Evolutionary conservation across 2,888 invertebrate species (phyloP).

Genomic region (Ganaspis brasiliensis): DNA sequence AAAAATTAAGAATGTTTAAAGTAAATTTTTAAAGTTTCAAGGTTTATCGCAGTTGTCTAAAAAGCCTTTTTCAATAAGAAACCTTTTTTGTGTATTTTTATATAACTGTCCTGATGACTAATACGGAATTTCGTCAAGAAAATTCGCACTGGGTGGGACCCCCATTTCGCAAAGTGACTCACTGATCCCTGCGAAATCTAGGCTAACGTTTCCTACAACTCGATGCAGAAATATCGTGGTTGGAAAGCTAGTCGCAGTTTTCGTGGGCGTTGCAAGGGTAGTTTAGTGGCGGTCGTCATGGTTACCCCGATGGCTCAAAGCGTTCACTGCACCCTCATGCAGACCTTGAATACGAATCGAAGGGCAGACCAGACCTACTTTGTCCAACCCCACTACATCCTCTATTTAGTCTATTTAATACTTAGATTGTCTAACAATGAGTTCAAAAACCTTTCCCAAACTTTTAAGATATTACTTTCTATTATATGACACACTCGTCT

Average conservation of each 20-base stretch:
- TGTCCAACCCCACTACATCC: constrained; percentile 41
- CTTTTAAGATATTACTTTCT: constrained; percentile 18
- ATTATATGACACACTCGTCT: background rate
- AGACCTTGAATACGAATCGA: constrained; percentile 80
- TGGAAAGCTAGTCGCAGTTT: constrained; percentile 73
- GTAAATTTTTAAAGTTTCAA: too few relatives aligned
- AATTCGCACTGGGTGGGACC: constrained; percentile 6
- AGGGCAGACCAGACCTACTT: constrained; percentile 69
- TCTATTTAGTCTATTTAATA: constrained; percentile 49
- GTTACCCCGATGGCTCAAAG: constrained; percentile 76
- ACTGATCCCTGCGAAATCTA: constrained; percentile 44
- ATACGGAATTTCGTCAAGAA: constrained; percentile 10
- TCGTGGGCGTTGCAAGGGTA: constrained; percentile 78
- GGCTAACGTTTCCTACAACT: constrained; percentile 53
- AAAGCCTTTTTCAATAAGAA: too few relatives aligned
- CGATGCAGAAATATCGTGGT: constrained; percentile 64
- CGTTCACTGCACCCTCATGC: constrained; percentile 78
- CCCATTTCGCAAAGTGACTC: constrained; percentile 40
- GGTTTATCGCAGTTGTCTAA: too few relatives aligned
- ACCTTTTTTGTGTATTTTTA: too few relatives aligned
- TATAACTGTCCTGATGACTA: too few relatives aligned
- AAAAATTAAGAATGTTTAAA: too few relatives aligned
- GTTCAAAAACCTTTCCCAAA: constrained; percentile 11
- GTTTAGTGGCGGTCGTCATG: constrained; percentile 80
- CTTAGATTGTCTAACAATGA: constrained; percentile 3